Evolutionary conservation across 2,797 vertebrate species (phyloP).

Genomic region (Heterohyrax brucei): DNA sequence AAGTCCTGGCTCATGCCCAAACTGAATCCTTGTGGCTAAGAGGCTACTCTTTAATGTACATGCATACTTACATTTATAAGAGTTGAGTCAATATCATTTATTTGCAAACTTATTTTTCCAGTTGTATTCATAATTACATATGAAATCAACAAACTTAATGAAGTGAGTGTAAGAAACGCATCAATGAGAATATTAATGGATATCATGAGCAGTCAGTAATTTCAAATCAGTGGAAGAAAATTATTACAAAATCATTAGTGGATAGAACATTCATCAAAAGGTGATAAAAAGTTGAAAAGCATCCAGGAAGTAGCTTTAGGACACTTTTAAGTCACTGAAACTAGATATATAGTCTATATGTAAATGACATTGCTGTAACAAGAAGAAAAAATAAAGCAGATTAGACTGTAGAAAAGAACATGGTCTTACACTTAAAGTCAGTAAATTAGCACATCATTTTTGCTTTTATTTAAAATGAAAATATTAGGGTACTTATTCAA

Average conservation of each 20-base stretch:
- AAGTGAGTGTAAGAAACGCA: not conserved
- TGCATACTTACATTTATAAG: not conserved
- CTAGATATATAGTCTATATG: not conserved
- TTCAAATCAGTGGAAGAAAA: not conserved
- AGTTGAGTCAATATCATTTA: not conserved
- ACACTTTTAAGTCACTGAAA: not conserved
- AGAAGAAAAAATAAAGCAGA: not conserved
- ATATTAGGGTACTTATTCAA: constrained; percentile 1
- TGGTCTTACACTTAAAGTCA: not conserved
- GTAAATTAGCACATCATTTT: not conserved
- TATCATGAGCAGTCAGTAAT: not conserved
- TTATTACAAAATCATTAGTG: not conserved
- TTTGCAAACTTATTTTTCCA: not conserved
- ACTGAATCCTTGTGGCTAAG: not conserved
- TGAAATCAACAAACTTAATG: not conserved
- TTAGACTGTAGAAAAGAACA: not conserved
- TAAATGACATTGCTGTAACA: not conserved
- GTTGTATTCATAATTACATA: not conserved
- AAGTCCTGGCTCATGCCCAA: not conserved
- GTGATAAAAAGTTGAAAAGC: not conserved
- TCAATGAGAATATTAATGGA: not conserved
- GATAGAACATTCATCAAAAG: not conserved
- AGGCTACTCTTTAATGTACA: not conserved
- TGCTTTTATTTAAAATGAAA: constrained; percentile 10
- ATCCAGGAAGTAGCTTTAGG: not conserved